These are phyloP conservation scores for Porphyrio hochstetteri DNA, from an alignment of 2,113 vertebrate species.

Conservation along the genomic window DNA sequence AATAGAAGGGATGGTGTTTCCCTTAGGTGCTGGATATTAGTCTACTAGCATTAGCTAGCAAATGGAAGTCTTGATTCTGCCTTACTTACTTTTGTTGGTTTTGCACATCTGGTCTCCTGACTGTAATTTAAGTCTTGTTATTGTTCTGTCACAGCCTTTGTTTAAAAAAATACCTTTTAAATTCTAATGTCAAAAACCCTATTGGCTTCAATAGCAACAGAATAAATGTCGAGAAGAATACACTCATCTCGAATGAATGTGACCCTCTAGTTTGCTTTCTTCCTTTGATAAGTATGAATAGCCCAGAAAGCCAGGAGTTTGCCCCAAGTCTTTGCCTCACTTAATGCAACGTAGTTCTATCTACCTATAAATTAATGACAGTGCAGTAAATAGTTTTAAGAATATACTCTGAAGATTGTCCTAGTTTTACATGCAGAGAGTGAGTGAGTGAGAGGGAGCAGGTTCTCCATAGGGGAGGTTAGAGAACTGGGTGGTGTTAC, in stretches of 20 bases:
- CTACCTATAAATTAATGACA: neutral
- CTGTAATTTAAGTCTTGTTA: neutral
- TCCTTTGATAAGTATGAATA: neutral
- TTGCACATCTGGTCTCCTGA: constrained; percentile 13
- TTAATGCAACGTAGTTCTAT: neutral
- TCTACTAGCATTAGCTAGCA: neutral
- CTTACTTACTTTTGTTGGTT: neutral
- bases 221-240: constrained; percentile 6
- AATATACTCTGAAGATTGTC: neutral
- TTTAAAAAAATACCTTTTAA: constrained; percentile 38
- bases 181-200: neutral
- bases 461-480: constrained; percentile 11
- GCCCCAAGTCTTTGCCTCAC: neutral
- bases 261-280: neutral
- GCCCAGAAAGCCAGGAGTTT: neutral
- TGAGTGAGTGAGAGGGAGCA: neutral
- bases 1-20: constrained; percentile 1
- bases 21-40: neutral
- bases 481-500: constrained; percentile 55
- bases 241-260: neutral
- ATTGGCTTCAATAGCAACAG: neutral
- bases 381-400: neutral
- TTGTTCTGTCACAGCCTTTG: constrained; percentile 10
- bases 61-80: neutral
- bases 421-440: neutral